Base-by-base conservation (phyloP, 2,113 vertebrate species). In the Nettapus auritus region DNA sequence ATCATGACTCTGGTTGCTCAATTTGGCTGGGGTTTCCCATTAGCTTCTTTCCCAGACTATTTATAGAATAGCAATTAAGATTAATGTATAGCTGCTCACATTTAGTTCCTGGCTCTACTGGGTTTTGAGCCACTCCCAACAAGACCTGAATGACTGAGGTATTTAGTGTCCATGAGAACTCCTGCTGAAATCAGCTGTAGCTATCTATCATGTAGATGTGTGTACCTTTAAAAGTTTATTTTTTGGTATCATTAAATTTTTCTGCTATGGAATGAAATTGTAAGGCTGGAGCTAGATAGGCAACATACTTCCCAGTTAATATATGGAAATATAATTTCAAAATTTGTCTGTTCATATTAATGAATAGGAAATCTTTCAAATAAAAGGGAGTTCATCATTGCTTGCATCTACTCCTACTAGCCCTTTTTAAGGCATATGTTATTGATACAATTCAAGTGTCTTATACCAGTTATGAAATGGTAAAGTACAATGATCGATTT, bases 31-130 rank as follows among this genome's bases (percentile, higher is more conserved):
- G 67, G 78, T 94, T 97, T 94, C 94, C 92, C 82, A 81, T 88
- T 95, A 33, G 79, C 79, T 86, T 86, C 82, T 94, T 93, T 97
- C 92, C 84, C 85, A 94, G 87, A 16, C 93, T 95, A 95, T 96
- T 97, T 96, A 96, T 91, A 97, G 95, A 85, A 69, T 2, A 59
- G 78, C 93, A 96, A 96, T 96, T 97, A 94, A 96, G 93, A 96
- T 96, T 93, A 94, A 93, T 94, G 84, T 92, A 73, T 79, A 87
- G 89, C 83, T 92, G 84, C 62, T 96, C 31, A 44, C 75, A 80
- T 82, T 60, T 70, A 96, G 89, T 83, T 95, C 88, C 86, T 94
- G 89, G 71, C 92, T 95, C 88, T 90, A 76, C 67, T 88, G 73
- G 46, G 76, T 86, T 93, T 86, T 94, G 36, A 93, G 91, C 95